These are phyloP conservation scores for Neoascia interrupta DNA, from an alignment of 2,888 invertebrate genomes.

Conservation along the genomic window DNA sequence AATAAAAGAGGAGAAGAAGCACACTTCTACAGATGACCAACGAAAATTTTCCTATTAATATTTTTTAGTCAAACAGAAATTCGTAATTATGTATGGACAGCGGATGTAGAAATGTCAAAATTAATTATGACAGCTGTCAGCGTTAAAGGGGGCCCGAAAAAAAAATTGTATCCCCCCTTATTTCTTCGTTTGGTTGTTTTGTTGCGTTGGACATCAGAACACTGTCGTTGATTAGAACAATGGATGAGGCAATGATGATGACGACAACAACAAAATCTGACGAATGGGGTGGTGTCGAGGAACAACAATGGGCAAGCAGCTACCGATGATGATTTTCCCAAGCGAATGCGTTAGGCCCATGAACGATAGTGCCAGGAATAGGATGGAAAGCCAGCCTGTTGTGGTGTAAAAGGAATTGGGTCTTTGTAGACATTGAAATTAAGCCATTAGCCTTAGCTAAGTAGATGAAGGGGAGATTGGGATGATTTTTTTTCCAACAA, in stretches of 20 bases:
- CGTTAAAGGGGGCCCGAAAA: slow-evolving; percentile 64
- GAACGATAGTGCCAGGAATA: slow-evolving; percentile 7
- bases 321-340: slow-evolving; percentile 44
- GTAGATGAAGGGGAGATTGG: slow-evolving; percentile 26
- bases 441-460: slow-evolving; percentile 65
- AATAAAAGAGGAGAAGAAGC: neutral
- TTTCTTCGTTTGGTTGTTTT: neutral
- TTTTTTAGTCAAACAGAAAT: slow-evolving; percentile 30
- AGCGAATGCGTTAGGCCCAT: slow-evolving; percentile 37
- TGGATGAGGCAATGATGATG: slow-evolving; percentile 42
- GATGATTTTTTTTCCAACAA: slow-evolving; percentile 6
- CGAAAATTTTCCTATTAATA: slow-evolving; percentile 30
- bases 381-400: slow-evolving; percentile 6
- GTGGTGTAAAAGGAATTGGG: slow-evolving; percentile 58
- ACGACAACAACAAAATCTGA: slow-evolving; percentile 35
- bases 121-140: slow-evolving; percentile 80
- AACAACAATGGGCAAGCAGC: slow-evolving; percentile 46
- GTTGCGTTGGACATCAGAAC: slow-evolving; percentile 21
- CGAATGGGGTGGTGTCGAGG: slow-evolving; percentile 4
- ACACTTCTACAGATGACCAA: slow-evolving; percentile 36
- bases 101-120: slow-evolving; percentile 76
- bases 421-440: slow-evolving; percentile 66
- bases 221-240: slow-evolving; percentile 65
- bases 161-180: slow-evolving; percentile 32
- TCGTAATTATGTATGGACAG: slow-evolving; percentile 65